Conservation (phyloP, 2,888 invertebrate species). For the Ceratothoa steindachneri region DNA sequence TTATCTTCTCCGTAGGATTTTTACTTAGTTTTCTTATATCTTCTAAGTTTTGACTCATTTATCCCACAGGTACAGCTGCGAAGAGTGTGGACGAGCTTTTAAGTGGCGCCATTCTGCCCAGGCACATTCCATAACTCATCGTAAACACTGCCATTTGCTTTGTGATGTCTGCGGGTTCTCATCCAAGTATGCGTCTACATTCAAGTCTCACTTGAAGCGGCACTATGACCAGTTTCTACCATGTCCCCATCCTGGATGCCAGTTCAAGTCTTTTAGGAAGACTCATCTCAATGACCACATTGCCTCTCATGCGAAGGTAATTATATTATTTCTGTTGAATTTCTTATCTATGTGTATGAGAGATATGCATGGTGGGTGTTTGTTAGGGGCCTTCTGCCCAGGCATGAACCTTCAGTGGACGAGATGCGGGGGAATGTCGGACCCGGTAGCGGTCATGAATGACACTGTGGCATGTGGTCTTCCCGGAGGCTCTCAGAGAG, state of each 20-base stretch:
- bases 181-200: constrained; percentile 59
- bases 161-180: constrained; percentile 61
- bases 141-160: constrained; percentile 57
- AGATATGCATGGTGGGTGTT: too few species aligned
- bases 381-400: too few species aligned
- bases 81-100: constrained; percentile 58
- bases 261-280: constrained; percentile 56
- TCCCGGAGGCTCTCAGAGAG: too few species aligned
- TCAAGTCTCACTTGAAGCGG: constrained; percentile 57
- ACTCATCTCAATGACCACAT: constrained; percentile 59
- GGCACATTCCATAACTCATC: constrained; percentile 58
- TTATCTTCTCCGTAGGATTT: too few species aligned
- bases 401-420: too few species aligned
- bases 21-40: too few species aligned
- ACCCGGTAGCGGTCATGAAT: too few species aligned
- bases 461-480: too few species aligned
- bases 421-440: too few species aligned
- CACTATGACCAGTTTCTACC: constrained; percentile 58
- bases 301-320: constrained; percentile 59
- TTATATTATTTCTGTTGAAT: constrained; percentile 48
- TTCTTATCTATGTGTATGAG: too few species aligned
- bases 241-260: constrained; percentile 57
- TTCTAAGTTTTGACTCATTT: too few species aligned
- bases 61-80: constrained; percentile 56
- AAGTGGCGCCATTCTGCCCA: constrained; percentile 61